Evolutionary conservation across 2,797 vertebrate species (phyloP).

Genomic region (Carduelis carduelis): DNA sequence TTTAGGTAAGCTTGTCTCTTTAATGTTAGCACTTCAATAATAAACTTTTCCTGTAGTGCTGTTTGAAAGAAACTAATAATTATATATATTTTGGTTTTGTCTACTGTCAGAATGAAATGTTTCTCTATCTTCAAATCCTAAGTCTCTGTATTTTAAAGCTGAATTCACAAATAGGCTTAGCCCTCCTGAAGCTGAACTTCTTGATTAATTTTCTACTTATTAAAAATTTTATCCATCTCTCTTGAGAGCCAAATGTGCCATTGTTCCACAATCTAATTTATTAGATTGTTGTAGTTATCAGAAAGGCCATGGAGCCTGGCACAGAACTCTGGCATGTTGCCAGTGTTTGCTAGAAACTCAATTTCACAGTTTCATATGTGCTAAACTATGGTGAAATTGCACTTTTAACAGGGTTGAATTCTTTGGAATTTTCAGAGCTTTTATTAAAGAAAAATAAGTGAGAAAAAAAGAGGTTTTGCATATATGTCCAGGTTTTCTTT

Average conservation of each 20-base stretch:
- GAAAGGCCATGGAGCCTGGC: background rate
- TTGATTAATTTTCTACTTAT: background rate
- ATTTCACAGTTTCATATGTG: background rate
- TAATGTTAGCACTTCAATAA: background rate
- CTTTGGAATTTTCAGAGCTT: background rate
- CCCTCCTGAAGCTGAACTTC: background rate
- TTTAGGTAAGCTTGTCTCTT: background rate
- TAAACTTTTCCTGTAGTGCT: background rate
- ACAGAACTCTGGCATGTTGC: background rate
- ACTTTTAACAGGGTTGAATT: background rate
- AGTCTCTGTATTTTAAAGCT: background rate
- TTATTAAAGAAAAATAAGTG: background rate
- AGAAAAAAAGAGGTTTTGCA: background rate
- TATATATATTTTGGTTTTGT: background rate
- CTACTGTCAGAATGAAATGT: background rate
- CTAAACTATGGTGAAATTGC: background rate
- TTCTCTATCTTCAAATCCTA: background rate
- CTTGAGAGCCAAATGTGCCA: background rate
- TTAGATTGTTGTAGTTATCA: background rate
- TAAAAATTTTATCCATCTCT: background rate
- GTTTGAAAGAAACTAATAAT: background rate
- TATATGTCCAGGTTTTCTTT: background rate
- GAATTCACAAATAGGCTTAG: background rate
- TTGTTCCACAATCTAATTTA: background rate
- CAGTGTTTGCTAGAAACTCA: background rate